Evolutionary conservation across 2,888 invertebrate species (phyloP), one percentile per base, ranked within the genome.

Genomic region (Drosophila monieri): DNA sequence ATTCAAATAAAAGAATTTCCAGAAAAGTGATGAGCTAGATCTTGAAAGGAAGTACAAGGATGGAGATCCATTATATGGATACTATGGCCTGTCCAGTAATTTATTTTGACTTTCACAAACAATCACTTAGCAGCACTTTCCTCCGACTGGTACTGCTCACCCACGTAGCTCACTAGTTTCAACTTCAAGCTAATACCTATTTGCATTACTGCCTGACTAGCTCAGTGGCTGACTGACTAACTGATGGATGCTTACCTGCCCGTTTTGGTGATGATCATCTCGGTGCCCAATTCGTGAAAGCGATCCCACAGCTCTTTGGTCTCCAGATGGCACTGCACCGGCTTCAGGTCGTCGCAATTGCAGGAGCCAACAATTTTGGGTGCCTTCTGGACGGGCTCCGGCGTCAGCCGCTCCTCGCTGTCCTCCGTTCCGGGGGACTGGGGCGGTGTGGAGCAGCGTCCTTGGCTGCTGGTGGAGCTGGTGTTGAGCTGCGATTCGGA

Each of bases 221-320:
- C n/a, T n/a, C n/a, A n/a, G n/a, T n/a, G 1, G 21, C 8, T 18
- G 41, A 25, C 8, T 37, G n/a, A 8, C 15, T 23, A 10, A 60
- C 59, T 37, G 4, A 23, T 0, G 12, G 37, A 27, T 70, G 66
- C 88, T 93, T 92, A 98, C 98, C 98, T 95, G 92, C 98, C 98
- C 86, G 97, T 97, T 93, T 98, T 98, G 32, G 98, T 98, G 92
- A 98, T 98, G 91, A 98, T 98, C 98, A 98, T 98, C 92, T 98
- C 98, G 5, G 98, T 98, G 78, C 97, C 97, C 76, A 98, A 93
- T 77, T 96, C 96, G 90, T 96, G 96, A 93, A 98, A 98, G 92
- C 98, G 98, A 92, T 97, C 97, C 98, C 98, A 98, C 30, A 98
- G 93, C 85, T 98, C 98, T 92, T 97, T 97, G 68, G 98, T 98